These are phyloP conservation scores for Trichomalopsis sarcophagae DNA, from an alignment of 1,140 invertebrate genomes.

Conservation along the genomic window DNA sequence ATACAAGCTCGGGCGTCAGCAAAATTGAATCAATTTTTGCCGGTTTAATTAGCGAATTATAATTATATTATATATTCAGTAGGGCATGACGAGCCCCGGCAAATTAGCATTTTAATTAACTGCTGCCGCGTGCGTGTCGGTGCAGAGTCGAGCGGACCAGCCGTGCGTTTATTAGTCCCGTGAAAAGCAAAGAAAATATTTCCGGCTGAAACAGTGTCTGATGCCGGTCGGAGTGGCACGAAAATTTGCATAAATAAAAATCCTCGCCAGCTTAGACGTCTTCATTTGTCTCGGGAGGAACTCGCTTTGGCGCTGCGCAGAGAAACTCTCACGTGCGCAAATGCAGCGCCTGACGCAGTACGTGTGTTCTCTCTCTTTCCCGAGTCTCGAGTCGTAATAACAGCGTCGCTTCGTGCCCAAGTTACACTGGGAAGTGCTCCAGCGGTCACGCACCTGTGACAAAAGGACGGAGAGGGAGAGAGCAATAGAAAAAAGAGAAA, in stretches of 20 bases:
- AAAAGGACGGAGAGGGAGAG: constrained; percentile 44
- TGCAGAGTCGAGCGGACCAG: neutral
- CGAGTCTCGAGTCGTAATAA: constrained; percentile 57
- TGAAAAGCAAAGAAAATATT: neutral
- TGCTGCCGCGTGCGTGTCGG: neutral
- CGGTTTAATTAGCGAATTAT: neutral
- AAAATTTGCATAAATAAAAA: constrained; percentile 53
- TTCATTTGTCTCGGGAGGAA: constrained; percentile 46
- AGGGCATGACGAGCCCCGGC: neutral
- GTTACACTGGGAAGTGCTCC: constrained; percentile 58
- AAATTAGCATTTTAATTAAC: constrained; percentile 48
- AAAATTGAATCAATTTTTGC: constrained; percentile 1
- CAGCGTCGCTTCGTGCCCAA: constrained; percentile 59
- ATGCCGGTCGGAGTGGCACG: neutral
- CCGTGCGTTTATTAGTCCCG: constrained; percentile 9
- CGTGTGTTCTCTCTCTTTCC: constrained; percentile 11
- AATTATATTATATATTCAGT: neutral
- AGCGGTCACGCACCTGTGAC: constrained; percentile 61
- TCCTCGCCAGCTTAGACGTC: constrained; percentile 31
- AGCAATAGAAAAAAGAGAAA: constrained; percentile 45
- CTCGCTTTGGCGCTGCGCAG: constrained; percentile 30
- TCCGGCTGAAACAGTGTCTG: neutral
- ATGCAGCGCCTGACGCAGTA: neutral
- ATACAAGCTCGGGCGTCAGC: neutral
- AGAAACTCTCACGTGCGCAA: constrained; percentile 5